Percentiles rank a stretch among this genome's conserved stretches.
Evolutionary conservation across 2,888 invertebrate genomes (phyloP).

Genomic region (Siphonodentalium dalli): DNA sequence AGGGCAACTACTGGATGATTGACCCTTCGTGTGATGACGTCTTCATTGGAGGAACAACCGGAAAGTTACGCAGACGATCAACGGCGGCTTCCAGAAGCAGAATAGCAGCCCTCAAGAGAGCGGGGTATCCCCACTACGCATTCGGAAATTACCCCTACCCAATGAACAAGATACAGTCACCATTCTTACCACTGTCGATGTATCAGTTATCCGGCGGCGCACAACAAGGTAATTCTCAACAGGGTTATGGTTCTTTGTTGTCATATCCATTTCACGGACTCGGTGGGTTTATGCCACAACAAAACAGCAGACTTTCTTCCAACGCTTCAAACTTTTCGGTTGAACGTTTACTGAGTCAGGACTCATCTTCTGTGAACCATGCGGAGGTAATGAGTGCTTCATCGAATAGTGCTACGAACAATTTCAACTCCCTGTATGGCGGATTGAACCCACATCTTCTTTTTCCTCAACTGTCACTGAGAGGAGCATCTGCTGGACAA

Average conservation of each 20-base stretch:
- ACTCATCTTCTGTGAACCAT: slow-evolving; percentile 10
- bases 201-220: slow-evolving; percentile 30
- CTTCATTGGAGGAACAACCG: slow-evolving; percentile 97
- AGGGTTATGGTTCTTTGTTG: too few species aligned
- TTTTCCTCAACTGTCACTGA: slow-evolving; percentile 6
- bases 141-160: slow-evolving; percentile 36
- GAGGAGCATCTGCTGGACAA: slow-evolving; percentile 7
- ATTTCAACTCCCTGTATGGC: too few species aligned
- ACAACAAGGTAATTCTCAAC: too few species aligned
- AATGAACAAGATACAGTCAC: too few species aligned
- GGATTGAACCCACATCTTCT: too few species aligned
- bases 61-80: slow-evolving; percentile 88
- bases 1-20: slow-evolving; percentile 99
- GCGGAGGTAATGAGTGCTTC: not conserved
- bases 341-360: slow-evolving; percentile 35
- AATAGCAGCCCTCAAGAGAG: slow-evolving; percentile 86
- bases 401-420: too few species aligned
- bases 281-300: too few species aligned
- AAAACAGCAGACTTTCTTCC: too few species aligned
- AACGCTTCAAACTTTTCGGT: slow-evolving; percentile 40
- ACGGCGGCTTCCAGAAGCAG: slow-evolving; percentile 85
- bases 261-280: too few species aligned
- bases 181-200: too few species aligned
- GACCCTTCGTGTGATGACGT: slow-evolving; percentile 97
- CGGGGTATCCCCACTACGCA: slow-evolving; percentile 43